Conservation (phyloP, 37 sponge, comb jelly and placozoan species). For the Haliclona indistincta region DNA sequence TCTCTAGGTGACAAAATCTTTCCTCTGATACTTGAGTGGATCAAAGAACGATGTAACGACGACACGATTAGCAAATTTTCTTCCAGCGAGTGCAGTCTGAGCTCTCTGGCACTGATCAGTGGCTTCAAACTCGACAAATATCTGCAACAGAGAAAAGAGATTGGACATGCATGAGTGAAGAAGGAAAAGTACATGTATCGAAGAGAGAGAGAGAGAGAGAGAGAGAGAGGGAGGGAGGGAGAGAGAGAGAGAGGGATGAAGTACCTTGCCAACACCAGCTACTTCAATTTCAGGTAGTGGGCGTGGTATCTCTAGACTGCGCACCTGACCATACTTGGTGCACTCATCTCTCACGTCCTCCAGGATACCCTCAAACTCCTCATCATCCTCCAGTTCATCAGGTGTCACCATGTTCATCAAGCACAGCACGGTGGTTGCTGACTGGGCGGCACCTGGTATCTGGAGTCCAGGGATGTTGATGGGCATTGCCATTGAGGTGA, state of each 20-base stretch:
- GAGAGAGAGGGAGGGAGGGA: too few species aligned
- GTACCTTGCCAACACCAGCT: slow-evolving; percentile 95
- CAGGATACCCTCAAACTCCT: slow-evolving; percentile 96
- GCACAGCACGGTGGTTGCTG: slow-evolving; percentile 81
- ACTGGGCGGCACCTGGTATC: slow-evolving; percentile 21
- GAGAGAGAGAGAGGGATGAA: too few species aligned
- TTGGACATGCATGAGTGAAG: background rate
- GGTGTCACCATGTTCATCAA: slow-evolving; percentile 97
- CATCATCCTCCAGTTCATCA: slow-evolving; percentile 96
- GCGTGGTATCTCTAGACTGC: slow-evolving; percentile 86
- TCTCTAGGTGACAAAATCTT: slow-evolving; percentile 59
- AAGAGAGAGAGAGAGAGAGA: too few species aligned
- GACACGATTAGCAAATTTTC: slow-evolving; percentile 97
- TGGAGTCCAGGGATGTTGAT: slow-evolving; percentile 81
- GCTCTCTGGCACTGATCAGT: slow-evolving; percentile 71
- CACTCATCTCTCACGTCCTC: slow-evolving; percentile 99
- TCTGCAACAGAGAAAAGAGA: slow-evolving; percentile 42
- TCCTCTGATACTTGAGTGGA: slow-evolving; percentile 66
- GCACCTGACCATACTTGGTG: slow-evolving; percentile 83
- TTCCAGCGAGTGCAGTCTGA: slow-evolving; percentile 85
- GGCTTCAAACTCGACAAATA: slow-evolving; percentile 88
- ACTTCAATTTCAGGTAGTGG: slow-evolving; percentile 83
- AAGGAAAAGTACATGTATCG: background rate
- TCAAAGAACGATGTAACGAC: slow-evolving; percentile 98
- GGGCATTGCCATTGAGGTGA: slow-evolving; percentile 33